Conservation (phyloP, 2,797 vertebrate genomes). For the Poecilia picta region DNA sequence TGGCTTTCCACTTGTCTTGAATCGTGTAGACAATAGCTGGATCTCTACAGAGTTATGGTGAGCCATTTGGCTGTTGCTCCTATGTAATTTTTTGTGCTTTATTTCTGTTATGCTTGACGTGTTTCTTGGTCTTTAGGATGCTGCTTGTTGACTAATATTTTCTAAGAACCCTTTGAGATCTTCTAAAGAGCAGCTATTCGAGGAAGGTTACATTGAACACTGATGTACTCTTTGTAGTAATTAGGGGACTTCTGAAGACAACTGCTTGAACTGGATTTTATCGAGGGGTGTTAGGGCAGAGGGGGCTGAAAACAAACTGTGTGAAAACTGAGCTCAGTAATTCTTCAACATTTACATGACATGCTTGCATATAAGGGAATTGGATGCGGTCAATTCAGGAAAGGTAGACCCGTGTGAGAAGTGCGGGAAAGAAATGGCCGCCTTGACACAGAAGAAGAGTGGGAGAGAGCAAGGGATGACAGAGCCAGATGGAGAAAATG, state of each 20-base stretch:
- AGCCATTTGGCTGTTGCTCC: background rate
- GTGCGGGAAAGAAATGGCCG: conserved; percentile 16
- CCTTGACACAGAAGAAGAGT: conserved; percentile 32
- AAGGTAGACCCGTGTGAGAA: conserved; percentile 11
- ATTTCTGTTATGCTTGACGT: background rate
- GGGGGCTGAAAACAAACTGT: background rate
- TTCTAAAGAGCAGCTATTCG: background rate
- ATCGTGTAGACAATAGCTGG: background rate
- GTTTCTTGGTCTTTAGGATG: background rate
- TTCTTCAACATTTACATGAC: conserved; percentile 27
- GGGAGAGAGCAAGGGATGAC: conserved; percentile 32
- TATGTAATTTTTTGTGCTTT: background rate
- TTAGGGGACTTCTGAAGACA: background rate
- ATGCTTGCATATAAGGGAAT: conserved; percentile 49
- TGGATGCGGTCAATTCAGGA: conserved; percentile 28
- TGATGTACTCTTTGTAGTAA: background rate
- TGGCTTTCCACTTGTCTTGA: background rate
- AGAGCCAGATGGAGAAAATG: conserved; percentile 43
- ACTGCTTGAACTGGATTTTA: background rate
- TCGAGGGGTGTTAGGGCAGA: background rate
- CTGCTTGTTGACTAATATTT: background rate
- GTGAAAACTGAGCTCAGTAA: conserved; percentile 21
- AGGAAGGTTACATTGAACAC: background rate
- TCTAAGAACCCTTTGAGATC: background rate
- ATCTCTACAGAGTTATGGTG: background rate